Base-by-base conservation (phyloP, 2,797 vertebrate species). In the Aplochiton taeniatus region DNA sequence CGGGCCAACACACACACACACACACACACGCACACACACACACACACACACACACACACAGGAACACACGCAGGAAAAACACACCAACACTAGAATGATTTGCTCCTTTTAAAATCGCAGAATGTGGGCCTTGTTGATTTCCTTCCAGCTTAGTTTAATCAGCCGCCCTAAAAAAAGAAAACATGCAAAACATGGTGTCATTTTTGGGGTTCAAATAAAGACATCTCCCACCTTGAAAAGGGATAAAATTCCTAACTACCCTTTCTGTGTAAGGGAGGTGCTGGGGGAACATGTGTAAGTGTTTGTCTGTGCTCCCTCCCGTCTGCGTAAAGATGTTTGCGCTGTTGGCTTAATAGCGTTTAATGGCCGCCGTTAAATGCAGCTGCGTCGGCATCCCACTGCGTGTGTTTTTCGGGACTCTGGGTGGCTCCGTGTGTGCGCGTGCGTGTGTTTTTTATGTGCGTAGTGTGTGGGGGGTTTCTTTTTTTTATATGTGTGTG, bases 291-390 rank as follows among this genome's bases (percentile, higher is more conserved):
- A 90, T 85, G 84, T 90, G 86, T 76, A 83, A 86, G 83, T 85
- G 63, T 88, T 89, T 88, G 85, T 89, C 90, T 89, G 79, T 79
- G 75, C 74, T 85, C 88, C 84, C 75, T 82, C 82, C 78, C 82
- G 84, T 87, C 83, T 86, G 82, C 80, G 84, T 83, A 85, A 83
- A 68, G 81, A 85, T 91, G 87, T 87, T 85, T 85, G 80, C 68
- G 43, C 86, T 79, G 86, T 88, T 88, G 82, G 77, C 91, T 91
- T 90, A 90, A 88, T 88, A 85, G 86, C 72, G 14, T 90, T 90
- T 90, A 92, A 90, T 90, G 83, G 85, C 83, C 74, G 83, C 86
- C 86, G 87, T 88, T 90, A 89, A 90, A 91, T 69, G 83, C 86
- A 85, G 87, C 85, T 88, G 87, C 82, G 83, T 87, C 79, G 83